phyloP scores from a whole-genome alignment of 2,888 invertebrate species.

The Pachliopta kotzebuea region DNA sequence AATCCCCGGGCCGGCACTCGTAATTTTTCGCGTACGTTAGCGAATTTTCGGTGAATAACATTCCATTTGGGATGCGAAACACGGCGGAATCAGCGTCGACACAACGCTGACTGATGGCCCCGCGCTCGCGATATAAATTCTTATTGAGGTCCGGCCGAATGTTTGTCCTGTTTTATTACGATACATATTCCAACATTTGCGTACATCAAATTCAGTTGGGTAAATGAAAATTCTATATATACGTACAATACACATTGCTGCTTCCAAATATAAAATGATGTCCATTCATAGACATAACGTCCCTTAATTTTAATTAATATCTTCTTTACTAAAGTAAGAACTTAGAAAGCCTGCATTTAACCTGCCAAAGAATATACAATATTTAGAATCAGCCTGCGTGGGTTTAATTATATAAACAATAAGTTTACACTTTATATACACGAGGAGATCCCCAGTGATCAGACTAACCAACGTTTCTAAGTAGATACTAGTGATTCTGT shows the following conservation, averaged over 20 bases:
- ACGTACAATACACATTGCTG: neutral
- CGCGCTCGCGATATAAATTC: constrained; percentile 64
- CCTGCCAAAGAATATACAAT: too few species aligned
- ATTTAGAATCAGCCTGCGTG: too few species aligned
- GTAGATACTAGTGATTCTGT: too few species aligned
- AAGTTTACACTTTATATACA: too few species aligned
- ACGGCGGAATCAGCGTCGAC: constrained; percentile 77
- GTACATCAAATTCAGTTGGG: neutral
- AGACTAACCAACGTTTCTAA: too few species aligned
- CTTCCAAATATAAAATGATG: neutral
- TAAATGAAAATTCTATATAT: neutral
- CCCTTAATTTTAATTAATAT: neutral
- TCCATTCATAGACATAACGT: neutral
- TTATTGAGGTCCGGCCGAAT: constrained; percentile 61
- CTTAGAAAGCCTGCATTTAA: too few species aligned
- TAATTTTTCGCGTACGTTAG: constrained; percentile 77
- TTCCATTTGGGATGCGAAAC: constrained; percentile 76
- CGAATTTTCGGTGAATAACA: constrained; percentile 76
- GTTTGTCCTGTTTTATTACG: constrained; percentile 33
- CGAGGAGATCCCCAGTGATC: too few species aligned
- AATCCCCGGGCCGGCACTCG: constrained; percentile 70
- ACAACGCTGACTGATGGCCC: constrained; percentile 71
- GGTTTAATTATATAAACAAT: too few species aligned
- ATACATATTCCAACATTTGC: constrained; percentile 21
- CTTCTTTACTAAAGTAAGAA: too few species aligned